A percentile compares a stretch with the other conserved stretches of the same genome.
These are phyloP conservation scores for Phocoena sinus DNA, from an alignment of 2,113 vertebrate genomes.

Conservation along the genomic window DNA sequence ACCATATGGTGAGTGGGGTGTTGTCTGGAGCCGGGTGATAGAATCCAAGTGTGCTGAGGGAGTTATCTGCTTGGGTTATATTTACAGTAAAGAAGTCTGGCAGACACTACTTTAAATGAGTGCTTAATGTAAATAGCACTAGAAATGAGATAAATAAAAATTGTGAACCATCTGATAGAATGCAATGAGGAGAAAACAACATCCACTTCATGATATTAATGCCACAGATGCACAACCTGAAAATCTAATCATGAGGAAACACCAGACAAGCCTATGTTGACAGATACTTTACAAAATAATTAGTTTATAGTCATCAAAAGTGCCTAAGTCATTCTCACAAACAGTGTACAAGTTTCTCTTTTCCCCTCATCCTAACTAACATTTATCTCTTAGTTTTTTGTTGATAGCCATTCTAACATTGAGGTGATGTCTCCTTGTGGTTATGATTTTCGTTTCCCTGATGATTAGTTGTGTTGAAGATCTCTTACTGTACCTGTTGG, in stretches of 20 bases:
- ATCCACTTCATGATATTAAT: not conserved
- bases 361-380: not conserved
- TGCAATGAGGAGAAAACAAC: not conserved
- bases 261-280: not conserved
- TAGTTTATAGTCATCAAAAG: not conserved
- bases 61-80: not conserved
- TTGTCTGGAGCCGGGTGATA: not conserved
- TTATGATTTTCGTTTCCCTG: not conserved
- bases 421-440: not conserved
- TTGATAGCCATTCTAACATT: not conserved
- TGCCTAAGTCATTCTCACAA: not conserved
- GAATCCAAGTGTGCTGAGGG: not conserved
- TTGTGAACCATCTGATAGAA: not conserved
- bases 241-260: not conserved
- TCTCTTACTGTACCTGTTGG: not conserved
- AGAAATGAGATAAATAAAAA: not conserved
- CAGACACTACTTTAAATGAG: not conserved
- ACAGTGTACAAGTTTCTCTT: not conserved
- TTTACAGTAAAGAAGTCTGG: not conserved
- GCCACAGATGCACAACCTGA: not conserved
- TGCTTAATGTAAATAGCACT: not conserved
- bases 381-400: not conserved
- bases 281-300: not conserved
- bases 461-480: not conserved
- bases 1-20: no score